Base-by-base conservation (phyloP, 2,888 invertebrate genomes). In the Galerucella calmariensis region DNA sequence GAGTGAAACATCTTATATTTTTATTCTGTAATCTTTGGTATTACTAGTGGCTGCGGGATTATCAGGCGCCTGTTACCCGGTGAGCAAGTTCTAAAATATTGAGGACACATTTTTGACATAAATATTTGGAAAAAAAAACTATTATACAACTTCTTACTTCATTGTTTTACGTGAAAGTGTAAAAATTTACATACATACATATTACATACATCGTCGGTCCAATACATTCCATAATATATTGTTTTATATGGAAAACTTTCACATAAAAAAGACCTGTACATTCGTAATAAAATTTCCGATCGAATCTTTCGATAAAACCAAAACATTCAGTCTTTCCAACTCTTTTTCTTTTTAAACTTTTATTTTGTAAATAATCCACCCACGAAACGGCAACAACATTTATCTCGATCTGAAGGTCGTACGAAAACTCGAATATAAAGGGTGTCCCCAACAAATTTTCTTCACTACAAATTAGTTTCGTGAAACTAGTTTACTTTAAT, bases 171-270 rank as follows among this genome's bases (percentile, higher is more conserved):
- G n/a, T 14, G 51, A 51, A 51, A 51, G 51, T 51, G 35, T 35
- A 35, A 35, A 35, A 35, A 35, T 35, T 35, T 8, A 35, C 35
- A 35, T 35, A 35, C 35, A 35, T 35, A 35, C 8, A 35, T 8
- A 35, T 35, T n/a, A n/a, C n/a, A n/a, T n/a, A n/a, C n/a, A n/a
- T n/a, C n/a, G n/a, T n/a, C n/a, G n/a, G 35, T 35, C 35, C 8
- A 35, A 51, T n/a, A 0, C n/a, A n/a, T 12, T 51, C 51, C n/a
- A n/a, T 51, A 5, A 14, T 59, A 71, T 76, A 79, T 77, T 79
- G 77, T 79, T 79, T 77, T 79, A 77, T 73, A 78, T 77, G 73
- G 67, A 76, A 77, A 77, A 79, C 76, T 75, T 77, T 79, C 76
- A 77, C 77, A 77, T 75, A 73, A 76, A 77, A 77, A 75, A 8